Conservation (phyloP, 2,888 invertebrate genomes). For the Orchesella flavescens region DNA sequence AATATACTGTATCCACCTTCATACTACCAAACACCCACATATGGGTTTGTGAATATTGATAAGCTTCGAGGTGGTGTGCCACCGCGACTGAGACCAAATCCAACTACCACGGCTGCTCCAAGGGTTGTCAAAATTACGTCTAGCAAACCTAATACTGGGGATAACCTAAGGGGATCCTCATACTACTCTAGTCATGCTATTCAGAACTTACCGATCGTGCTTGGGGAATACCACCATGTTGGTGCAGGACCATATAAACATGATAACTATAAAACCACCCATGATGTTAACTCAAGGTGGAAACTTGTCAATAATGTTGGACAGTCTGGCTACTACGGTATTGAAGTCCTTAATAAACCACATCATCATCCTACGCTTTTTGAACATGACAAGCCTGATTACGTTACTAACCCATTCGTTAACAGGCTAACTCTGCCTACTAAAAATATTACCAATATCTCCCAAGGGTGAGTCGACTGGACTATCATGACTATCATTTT, state of each 20-base stretch:
- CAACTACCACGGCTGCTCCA: slow-evolving; percentile 1
- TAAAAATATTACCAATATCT: no score
- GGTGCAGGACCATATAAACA: background rate
- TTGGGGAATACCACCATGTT: slow-evolving; percentile 16
- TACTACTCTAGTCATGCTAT: slow-evolving; percentile 55
- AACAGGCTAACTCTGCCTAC: background rate
- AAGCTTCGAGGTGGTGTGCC: background rate
- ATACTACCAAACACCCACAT: slow-evolving; percentile 51
- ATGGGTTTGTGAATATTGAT: slow-evolving; percentile 51
- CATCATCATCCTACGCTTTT: background rate
- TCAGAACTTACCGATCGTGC: background rate
- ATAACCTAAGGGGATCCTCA: slow-evolving; percentile 13
- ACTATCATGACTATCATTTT: no score
- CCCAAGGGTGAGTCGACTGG: background rate
- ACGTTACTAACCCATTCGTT: slow-evolving; percentile 31
- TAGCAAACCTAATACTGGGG: slow-evolving; percentile 6
- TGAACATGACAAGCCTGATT: slow-evolving; percentile 24
- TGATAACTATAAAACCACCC: background rate
- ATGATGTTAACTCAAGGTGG: background rate
- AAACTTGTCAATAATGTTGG: slow-evolving; percentile 7
- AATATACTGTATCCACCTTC: slow-evolving; percentile 41
- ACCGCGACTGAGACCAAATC: slow-evolving; percentile 27
- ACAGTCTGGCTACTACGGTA: background rate
- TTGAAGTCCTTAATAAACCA: background rate
- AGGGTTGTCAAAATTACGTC: slow-evolving; percentile 45